Evolutionary conservation across 1,140 invertebrate genomes (phyloP).

Genomic region (Himalopsyche phryganea): DNA sequence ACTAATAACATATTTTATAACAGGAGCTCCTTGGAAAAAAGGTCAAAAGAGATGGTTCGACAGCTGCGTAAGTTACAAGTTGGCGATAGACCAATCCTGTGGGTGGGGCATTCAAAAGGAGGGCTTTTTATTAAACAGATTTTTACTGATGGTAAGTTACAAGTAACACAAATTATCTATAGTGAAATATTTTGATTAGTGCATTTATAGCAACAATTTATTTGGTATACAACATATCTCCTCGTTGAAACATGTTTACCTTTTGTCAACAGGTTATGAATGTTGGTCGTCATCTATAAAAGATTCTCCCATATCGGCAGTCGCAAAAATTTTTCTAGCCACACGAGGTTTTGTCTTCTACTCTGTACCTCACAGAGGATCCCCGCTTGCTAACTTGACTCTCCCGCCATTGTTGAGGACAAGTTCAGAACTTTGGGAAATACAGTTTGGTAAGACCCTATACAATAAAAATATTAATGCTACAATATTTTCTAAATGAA

Average conservation of each 20-base stretch:
- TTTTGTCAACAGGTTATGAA: slow-evolving; percentile 33
- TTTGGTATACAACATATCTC: too few species aligned
- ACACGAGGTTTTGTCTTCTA: slow-evolving; percentile 64
- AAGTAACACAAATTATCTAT: background rate
- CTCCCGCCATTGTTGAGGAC: slow-evolving; percentile 55
- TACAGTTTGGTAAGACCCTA: slow-evolving; percentile 58
- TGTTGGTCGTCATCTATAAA: background rate
- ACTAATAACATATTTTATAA: background rate
- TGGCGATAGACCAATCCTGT: slow-evolving; percentile 61
- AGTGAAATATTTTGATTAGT: too few species aligned
- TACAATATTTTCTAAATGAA: too few species aligned
- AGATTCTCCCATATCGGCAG: background rate
- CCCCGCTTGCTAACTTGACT: slow-evolving; percentile 63
- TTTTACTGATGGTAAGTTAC: slow-evolving; percentile 53
- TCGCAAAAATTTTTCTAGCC: slow-evolving; percentile 1
- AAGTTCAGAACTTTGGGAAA: slow-evolving; percentile 61
- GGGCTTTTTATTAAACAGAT: slow-evolving; percentile 71
- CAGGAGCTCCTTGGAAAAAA: slow-evolving; percentile 55
- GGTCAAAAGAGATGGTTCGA: slow-evolving; percentile 64
- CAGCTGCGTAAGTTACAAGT: slow-evolving; percentile 57
- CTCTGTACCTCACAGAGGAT: slow-evolving; percentile 70
- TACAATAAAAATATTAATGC: too few species aligned
- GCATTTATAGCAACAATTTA: too few species aligned
- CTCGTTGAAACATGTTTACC: too few species aligned
- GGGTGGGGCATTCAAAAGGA: slow-evolving; percentile 71